Percentiles rank a stretch among this genome's conserved stretches.
These are phyloP conservation scores for Acipenser transmontanus DNA, from an alignment of 2,797 vertebrate species.

Conservation along the genomic window DNA sequence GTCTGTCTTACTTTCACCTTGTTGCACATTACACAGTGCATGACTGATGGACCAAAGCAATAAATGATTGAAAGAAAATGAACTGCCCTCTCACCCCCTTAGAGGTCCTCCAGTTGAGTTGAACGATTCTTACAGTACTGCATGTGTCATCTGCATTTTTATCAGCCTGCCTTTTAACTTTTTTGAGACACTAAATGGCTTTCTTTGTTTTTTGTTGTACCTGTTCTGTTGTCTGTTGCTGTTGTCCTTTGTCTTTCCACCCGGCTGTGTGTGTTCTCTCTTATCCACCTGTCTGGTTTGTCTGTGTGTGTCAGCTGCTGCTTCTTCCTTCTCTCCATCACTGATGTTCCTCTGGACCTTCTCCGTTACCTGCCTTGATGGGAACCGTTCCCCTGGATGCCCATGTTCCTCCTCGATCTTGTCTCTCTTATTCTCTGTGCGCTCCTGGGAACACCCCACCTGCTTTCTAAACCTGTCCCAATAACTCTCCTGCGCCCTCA, in stretches of 20 bases:
- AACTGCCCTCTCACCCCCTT: neutral
- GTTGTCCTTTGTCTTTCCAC: constrained; percentile 1
- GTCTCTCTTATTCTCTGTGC: neutral
- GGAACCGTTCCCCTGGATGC: constrained; percentile 18
- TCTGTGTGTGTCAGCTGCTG: constrained; percentile 35
- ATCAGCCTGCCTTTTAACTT: neutral
- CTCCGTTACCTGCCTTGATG: constrained; percentile 14
- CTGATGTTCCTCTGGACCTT: constrained; percentile 29
- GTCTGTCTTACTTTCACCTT: neutral
- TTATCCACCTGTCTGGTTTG: constrained; percentile 24
- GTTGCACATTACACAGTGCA: neutral
- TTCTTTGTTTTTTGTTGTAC: constrained; percentile 7
- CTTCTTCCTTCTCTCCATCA: constrained; percentile 29
- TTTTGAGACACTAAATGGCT: constrained; percentile 11
- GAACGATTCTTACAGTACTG: neutral
- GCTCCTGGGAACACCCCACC: constrained; percentile 1
- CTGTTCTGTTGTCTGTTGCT: constrained; percentile 12
- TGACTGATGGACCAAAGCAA: neutral
- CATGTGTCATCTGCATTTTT: constrained; percentile 4
- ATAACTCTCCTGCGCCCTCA: neutral
- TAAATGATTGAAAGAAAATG: neutral
- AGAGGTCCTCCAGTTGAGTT: neutral
- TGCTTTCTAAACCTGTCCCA: neutral
- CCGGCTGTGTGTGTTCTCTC: constrained; percentile 2
- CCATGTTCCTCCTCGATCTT: constrained; percentile 4